Percentiles rank a stretch among this genome's conserved stretches.
Conservation (phyloP, 2,888 invertebrate species). For the Abscondita cerata region DNA sequence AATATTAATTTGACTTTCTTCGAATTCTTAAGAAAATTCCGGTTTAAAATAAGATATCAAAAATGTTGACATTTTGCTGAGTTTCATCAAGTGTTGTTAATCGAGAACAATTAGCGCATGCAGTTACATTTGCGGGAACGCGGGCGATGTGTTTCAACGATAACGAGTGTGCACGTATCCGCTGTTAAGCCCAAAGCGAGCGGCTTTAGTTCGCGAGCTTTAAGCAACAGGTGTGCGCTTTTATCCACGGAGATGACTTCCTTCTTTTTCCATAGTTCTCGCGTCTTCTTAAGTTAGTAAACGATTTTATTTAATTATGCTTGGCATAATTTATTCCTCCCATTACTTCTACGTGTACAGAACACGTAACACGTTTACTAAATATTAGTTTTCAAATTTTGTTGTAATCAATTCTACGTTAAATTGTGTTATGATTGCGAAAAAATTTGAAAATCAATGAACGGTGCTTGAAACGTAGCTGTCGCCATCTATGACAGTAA, state of each 20-base stretch:
- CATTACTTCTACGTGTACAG: too few relatives aligned
- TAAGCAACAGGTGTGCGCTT: constrained; percentile 37
- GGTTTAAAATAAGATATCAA: too few relatives aligned
- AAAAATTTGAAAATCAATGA: too few relatives aligned
- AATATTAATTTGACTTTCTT: too few relatives aligned
- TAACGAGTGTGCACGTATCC: constrained; percentile 43
- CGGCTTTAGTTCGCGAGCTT: constrained; percentile 40
- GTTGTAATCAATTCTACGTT: too few relatives aligned
- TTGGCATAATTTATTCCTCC: too few relatives aligned
- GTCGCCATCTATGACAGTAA: constrained; percentile 3
- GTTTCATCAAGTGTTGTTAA: constrained; percentile 13
- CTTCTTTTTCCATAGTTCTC: constrained; percentile 19
- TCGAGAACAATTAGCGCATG: constrained; percentile 25
- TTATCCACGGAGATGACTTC: constrained; percentile 29
- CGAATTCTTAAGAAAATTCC: too few relatives aligned
- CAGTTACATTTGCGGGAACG: constrained; percentile 26
- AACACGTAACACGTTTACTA: too few relatives aligned
- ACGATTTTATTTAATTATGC: too few relatives aligned
- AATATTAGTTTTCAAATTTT: too few relatives aligned
- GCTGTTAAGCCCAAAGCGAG: constrained; percentile 45
- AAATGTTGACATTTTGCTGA: too few relatives aligned
- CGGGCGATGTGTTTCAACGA: constrained; percentile 37
- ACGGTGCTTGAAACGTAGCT: not conserved
- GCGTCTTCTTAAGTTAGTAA: not conserved
- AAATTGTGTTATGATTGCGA: too few relatives aligned